These are phyloP conservation scores for Ptychochromis oligacanthus DNA, from an alignment of 2,113 vertebrate species.

Conservation along the genomic window DNA sequence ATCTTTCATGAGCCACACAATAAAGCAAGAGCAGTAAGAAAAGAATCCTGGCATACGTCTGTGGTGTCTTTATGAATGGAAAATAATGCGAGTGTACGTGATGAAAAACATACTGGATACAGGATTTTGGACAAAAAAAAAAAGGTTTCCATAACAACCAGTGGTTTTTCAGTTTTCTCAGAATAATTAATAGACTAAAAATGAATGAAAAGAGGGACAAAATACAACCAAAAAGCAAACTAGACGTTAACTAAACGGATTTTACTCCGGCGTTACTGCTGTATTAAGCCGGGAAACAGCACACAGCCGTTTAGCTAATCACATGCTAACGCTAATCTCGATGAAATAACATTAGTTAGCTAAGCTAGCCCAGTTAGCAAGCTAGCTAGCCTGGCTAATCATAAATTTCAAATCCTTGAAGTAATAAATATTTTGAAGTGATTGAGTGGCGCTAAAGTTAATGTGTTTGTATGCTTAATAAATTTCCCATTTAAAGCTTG, in stretches of 20 bases:
- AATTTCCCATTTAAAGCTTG: neutral
- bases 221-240: neutral
- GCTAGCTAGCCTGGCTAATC: conserved; percentile 6
- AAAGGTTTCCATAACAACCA: neutral
- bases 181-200: neutral
- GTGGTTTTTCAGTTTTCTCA: neutral
- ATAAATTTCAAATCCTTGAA: neutral
- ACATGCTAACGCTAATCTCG: conserved; percentile 24
- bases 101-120: neutral
- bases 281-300: conserved; percentile 41
- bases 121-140: neutral
- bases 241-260: neutral
- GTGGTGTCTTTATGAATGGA: neutral
- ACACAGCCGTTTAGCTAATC: conserved; percentile 45
- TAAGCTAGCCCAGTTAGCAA: conserved; percentile 38
- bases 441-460: neutral
- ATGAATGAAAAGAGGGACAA: neutral
- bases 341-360: neutral
- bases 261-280: neutral
- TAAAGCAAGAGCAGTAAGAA: neutral
- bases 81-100: neutral
- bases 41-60: neutral
- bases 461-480: neutral
- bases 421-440: too few species aligned
- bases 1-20: neutral